Base-by-base conservation (phyloP, 2,888 invertebrate genomes). In the Athalia cordata region DNA sequence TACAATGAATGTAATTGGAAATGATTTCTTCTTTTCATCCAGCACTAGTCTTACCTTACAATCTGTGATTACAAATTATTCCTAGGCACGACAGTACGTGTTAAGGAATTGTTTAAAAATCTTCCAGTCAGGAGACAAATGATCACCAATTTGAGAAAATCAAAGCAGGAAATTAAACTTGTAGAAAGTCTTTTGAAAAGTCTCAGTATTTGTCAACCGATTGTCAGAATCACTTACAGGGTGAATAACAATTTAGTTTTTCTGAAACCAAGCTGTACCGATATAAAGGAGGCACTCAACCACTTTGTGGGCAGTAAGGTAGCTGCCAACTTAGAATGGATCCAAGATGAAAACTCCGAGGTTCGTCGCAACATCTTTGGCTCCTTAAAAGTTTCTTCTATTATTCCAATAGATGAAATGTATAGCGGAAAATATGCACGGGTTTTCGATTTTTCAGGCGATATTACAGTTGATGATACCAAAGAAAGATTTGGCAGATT, bases 41-140 rank as follows among this genome's bases (percentile, higher is more conserved):
- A 29, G 15, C 3, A 3, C 43, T 29, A 43, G 7, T 64, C n/a
- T 7, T 13, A 7, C 8, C 15, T 64, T 11, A 13, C 45, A 43
- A 5, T n/a, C 4, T 49, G 11, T 47, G 5, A 4, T 49, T 9
- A 13, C 11, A 15, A 43, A 4, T 6, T 15, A 64, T 67, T 52
- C 55, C 4, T 65, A 93, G 93, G 93, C 50, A 93, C 93, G 8
- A 91, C 91, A 5, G 88, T 94, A 0, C 86, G 88, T 78, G 92
- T 91, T 2, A 87, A 84, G 50, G 87, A 92, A 79, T 84, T 94
- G 64, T 94, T 94, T 84, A 91, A 91, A 83, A 91, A 91, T 79
- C 82, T 93, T 29, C 93, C 93, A 13, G 93, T 94, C 0, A 88
- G 94, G 13, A 90, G 91, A 80, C 92, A 93, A 85, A 90, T 90